Evolutionary conservation across 2,888 invertebrate genomes (phyloP).

Genomic region (Megalurothrips usitatus): DNA sequence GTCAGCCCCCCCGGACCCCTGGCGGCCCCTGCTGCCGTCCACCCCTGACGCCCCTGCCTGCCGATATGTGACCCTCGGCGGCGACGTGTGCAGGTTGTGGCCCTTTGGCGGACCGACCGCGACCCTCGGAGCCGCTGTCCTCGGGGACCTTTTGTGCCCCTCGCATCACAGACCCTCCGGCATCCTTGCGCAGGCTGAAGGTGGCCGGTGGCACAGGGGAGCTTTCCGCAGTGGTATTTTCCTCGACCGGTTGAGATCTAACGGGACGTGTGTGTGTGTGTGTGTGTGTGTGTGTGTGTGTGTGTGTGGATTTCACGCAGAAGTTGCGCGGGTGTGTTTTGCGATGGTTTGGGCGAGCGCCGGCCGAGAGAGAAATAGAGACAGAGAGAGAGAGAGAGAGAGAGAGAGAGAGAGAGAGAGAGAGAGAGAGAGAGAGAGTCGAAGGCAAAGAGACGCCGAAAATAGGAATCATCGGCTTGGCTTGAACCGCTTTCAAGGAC

Average conservation of each 20-base stretch:
- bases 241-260: not conserved
- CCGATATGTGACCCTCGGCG: no score
- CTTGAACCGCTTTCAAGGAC: not conserved
- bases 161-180: no score
- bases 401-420: no score
- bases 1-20: not conserved
- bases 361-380: no score
- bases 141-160: no score
- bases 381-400: no score
- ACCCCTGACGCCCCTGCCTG: not conserved
- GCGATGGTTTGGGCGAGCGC: no score
- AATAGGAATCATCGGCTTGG: not conserved
- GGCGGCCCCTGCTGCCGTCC: not conserved
- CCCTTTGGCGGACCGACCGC: not conserved
- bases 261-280: not conserved
- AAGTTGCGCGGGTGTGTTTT: no score
- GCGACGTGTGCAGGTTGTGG: no score
- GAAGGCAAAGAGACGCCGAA: slow-evolving; percentile 15
- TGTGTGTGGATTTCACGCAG: not conserved
- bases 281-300: not conserved
- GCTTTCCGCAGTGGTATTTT: no score
- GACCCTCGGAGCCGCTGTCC: not conserved
- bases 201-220: no score
- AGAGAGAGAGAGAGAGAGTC: not conserved
- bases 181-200: no score